Conservation (phyloP, 2,888 invertebrate species). For the Taenaris catops region DNA sequence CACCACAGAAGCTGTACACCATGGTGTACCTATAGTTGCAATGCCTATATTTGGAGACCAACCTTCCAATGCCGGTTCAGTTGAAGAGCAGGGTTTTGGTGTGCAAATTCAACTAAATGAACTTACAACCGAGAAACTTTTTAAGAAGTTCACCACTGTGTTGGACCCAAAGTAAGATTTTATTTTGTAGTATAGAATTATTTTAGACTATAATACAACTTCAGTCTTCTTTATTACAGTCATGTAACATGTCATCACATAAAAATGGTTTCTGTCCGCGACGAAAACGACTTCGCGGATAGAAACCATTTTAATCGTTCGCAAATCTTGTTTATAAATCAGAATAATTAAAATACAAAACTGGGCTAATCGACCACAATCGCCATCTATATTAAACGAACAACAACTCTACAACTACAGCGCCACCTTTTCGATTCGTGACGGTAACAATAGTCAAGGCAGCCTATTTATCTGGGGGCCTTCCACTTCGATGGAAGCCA, state of each 20-base stretch:
- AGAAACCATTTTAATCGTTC: background rate
- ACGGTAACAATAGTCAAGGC: too few species aligned
- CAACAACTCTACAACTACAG: too few species aligned
- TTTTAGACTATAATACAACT: background rate
- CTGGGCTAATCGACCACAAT: background rate
- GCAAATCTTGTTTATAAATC: too few species aligned
- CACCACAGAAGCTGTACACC: constrained; percentile 76
- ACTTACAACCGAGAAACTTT: constrained; percentile 66
- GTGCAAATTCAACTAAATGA: constrained; percentile 55
- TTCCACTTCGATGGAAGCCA: too few species aligned
- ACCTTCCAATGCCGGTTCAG: constrained; percentile 70
- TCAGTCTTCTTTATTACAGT: background rate
- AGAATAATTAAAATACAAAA: background rate
- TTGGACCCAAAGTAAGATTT: constrained; percentile 67
- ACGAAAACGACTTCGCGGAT: background rate
- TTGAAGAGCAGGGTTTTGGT: constrained; percentile 75
- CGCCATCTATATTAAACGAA: too few species aligned
- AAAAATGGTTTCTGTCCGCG: background rate
- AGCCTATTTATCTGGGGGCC: too few species aligned
- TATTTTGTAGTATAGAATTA: too few species aligned
- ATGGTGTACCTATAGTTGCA: constrained; percentile 78
- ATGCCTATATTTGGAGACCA: constrained; percentile 82
- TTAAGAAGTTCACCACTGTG: constrained; percentile 64
- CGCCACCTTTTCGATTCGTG: too few species aligned
- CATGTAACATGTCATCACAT: background rate